These are phyloP conservation scores for Hippocampus barbouri DNA, from an alignment of 2,113 vertebrate species.

Conservation along the genomic window DNA sequence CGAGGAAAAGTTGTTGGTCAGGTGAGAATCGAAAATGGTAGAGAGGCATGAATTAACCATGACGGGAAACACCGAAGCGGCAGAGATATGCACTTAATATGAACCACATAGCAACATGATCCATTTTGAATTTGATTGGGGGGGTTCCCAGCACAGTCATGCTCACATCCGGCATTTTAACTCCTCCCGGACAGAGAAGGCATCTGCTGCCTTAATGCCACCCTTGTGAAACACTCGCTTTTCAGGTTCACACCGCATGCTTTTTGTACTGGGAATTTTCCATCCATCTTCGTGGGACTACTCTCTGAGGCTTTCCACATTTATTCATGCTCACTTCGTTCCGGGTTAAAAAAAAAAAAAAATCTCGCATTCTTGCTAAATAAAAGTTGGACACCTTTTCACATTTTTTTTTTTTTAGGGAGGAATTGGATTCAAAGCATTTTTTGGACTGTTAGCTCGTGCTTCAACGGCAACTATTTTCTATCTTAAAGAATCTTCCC, in stretches of 20 bases:
- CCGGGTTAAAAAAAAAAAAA: not conserved
- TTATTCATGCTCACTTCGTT: not conserved
- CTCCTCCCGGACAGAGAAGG: conserved; percentile 18
- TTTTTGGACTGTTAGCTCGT: too few relatives aligned
- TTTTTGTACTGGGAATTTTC: not conserved
- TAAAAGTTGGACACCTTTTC: not conserved
- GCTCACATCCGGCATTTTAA: conserved; percentile 6
- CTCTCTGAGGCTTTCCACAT: not conserved
- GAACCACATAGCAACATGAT: conserved; percentile 34
- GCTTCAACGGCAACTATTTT: too few relatives aligned
- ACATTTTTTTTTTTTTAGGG: too few relatives aligned
- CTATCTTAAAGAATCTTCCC: too few relatives aligned
- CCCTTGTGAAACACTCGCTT: conserved; percentile 32
- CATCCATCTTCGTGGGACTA: not conserved
- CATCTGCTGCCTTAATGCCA: conserved; percentile 23
- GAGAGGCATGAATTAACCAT: conserved; percentile 39
- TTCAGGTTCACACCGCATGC: not conserved
- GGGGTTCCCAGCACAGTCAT: conserved; percentile 14
- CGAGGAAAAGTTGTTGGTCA: conserved; percentile 18
- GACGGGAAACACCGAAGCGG: conserved; percentile 11
- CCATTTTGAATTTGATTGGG: conserved; percentile 16
- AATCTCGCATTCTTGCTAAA: not conserved
- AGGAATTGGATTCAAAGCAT: not conserved
- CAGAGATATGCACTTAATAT: conserved; percentile 30
- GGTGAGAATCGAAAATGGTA: conserved; percentile 27